phyloP scores from a whole-genome alignment of 2,797 vertebrate genomes.

The Benthosema pterotum region DNA sequence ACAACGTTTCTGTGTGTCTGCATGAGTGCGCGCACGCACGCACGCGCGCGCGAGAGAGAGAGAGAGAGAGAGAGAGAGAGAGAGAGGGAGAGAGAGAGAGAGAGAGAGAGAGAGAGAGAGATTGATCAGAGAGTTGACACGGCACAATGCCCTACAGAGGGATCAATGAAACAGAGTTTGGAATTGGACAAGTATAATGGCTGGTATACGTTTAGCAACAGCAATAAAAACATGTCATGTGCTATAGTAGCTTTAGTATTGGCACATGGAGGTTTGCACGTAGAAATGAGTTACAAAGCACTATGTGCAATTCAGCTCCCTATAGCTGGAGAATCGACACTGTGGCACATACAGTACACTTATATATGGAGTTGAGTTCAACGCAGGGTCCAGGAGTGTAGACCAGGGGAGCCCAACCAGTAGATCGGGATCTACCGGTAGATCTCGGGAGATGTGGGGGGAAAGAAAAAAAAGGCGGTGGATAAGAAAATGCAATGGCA shows the following conservation, averaged over 20 bases:
- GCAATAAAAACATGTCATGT: conserved; percentile 1
- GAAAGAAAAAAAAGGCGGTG: too few relatives aligned
- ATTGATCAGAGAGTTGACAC: conserved; percentile 23
- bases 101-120: conserved; percentile 12
- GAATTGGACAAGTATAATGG: conserved; percentile 16
- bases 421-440: too few relatives aligned
- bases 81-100: neutral
- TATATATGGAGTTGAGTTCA: too few relatives aligned
- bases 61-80: neutral
- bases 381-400: too few relatives aligned
- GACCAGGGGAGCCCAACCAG: too few relatives aligned
- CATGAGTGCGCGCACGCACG: conserved; percentile 1
- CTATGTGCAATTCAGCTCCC: too few relatives aligned
- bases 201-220: conserved; percentile 21
- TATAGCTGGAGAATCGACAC: neutral
- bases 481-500: too few relatives aligned
- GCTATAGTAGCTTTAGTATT: too few relatives aligned
- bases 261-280: too few relatives aligned
- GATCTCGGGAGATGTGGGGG: too few relatives aligned
- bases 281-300: too few relatives aligned
- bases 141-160: conserved; percentile 23
- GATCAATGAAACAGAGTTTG: conserved; percentile 38
- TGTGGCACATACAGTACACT: neutral
- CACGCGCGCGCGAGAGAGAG: conserved; percentile 6
- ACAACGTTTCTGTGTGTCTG: too few relatives aligned